phyloP scores from a whole-genome alignment of 2,113 vertebrate species.

The Muntiacus muntjak region DNA sequence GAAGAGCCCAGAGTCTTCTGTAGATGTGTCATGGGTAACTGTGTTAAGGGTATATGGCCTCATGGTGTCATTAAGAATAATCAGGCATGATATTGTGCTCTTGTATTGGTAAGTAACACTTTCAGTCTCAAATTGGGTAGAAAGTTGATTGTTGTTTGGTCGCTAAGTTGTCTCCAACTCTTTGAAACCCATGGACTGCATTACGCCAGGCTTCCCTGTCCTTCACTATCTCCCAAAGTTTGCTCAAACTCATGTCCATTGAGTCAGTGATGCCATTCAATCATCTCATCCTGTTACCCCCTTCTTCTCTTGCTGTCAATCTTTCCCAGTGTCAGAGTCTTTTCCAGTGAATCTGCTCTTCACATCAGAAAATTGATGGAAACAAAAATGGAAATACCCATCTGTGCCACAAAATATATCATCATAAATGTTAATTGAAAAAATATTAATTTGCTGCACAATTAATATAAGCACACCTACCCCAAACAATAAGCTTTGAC shows the following conservation, averaged over 20 bases:
- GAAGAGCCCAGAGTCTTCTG: neutral
- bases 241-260: neutral
- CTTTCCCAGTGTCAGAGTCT: neutral
- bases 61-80: neutral
- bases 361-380: neutral
- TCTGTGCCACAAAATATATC: neutral
- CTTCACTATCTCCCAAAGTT: neutral
- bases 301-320: neutral
- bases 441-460: neutral
- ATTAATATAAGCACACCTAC: neutral
- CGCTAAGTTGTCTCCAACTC: neutral
- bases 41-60: neutral
- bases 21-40: neutral
- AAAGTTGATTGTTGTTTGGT: neutral
- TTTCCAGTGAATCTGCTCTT: neutral
- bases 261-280: neutral
- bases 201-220: neutral
- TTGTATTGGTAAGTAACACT: neutral
- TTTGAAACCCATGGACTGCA: neutral
- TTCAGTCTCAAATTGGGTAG: neutral
- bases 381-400: neutral
- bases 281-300: neutral
- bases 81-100: neutral
- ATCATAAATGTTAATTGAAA: neutral
- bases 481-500: neutral